A percentile compares a stretch with the other conserved stretches of the same genome.
These are phyloP conservation scores for Aleiodes sp. DNA, from an alignment of 1,140 invertebrate genomes.

Conservation along the genomic window DNA sequence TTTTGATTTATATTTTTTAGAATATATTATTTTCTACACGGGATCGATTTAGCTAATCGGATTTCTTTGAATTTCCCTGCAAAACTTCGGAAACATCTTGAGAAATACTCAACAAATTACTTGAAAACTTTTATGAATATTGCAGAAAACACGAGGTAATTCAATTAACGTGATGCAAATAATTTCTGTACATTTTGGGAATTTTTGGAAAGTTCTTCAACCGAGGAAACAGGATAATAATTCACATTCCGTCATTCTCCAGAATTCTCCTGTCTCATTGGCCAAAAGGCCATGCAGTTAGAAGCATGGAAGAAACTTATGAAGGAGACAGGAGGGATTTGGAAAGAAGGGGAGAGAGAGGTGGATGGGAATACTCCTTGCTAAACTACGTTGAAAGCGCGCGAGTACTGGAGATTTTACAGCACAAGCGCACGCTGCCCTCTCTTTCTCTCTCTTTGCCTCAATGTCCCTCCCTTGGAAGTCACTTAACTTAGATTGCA, in stretches of 20 bases:
- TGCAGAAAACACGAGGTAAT: not conserved
- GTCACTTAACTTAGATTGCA: conserved; percentile 68
- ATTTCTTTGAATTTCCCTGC: too few species aligned
- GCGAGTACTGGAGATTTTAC: not conserved
- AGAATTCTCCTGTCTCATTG: not conserved
- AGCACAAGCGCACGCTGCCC: too few species aligned
- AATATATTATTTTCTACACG: too few species aligned
- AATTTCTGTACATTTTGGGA: not conserved
- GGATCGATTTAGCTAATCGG: too few species aligned
- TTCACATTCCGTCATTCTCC: not conserved
- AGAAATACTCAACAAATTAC: too few species aligned
- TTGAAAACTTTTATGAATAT: too few species aligned
- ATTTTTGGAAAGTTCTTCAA: not conserved
- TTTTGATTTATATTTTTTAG: too few species aligned
- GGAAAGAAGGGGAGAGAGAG: not conserved
- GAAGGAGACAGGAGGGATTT: not conserved
- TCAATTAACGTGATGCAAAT: not conserved
- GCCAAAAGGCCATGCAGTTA: too few species aligned
- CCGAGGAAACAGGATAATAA: not conserved
- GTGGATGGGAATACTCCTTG: too few species aligned
- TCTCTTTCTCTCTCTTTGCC: too few species aligned
- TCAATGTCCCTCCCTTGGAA: conserved; percentile 60
- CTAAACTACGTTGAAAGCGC: not conserved
- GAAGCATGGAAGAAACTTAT: too few species aligned
- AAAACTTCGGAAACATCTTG: too few species aligned